Evolutionary conservation across 2,113 vertebrate genomes (phyloP).

Genomic region (Tyrannus savana): DNA sequence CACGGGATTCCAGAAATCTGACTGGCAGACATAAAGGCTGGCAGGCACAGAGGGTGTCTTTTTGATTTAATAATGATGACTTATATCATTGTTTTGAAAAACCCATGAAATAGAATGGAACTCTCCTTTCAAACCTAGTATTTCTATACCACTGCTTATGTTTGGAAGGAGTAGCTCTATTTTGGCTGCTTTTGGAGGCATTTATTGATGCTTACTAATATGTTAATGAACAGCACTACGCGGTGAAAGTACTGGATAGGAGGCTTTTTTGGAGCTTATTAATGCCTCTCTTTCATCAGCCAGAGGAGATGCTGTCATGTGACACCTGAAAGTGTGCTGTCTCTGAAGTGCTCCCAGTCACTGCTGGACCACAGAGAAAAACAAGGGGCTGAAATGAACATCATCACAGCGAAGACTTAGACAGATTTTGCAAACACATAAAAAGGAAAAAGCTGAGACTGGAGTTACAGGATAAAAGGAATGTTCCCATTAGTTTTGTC

Average conservation of each 20-base stretch:
- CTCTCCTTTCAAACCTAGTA: slow-evolving; percentile 4
- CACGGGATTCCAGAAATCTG: not conserved
- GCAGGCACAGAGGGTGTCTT: slow-evolving; percentile 25
- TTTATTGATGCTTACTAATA: slow-evolving; percentile 51
- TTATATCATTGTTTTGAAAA: slow-evolving; percentile 27
- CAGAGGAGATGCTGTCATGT: not conserved
- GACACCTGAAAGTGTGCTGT: not conserved
- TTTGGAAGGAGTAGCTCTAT: slow-evolving; percentile 12
- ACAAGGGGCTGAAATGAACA: not conserved
- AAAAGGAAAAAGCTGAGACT: slow-evolving; percentile 15
- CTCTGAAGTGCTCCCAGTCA: slow-evolving; percentile 51
- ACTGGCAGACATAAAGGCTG: slow-evolving; percentile 23
- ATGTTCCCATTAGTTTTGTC: not conserved
- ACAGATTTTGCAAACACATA: slow-evolving; percentile 6
- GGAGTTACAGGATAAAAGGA: slow-evolving; percentile 16
- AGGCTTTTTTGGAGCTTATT: slow-evolving; percentile 12
- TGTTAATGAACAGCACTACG: slow-evolving; percentile 33
- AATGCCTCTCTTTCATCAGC: slow-evolving; percentile 30
- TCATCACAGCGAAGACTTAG: not conserved
- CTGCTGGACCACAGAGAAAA: slow-evolving; percentile 42
- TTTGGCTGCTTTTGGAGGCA: slow-evolving; percentile 33
- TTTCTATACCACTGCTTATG: not conserved
- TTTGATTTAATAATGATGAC: slow-evolving; percentile 38
- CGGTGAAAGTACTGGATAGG: not conserved
- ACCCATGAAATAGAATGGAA: not conserved